Evolutionary conservation across 2,888 invertebrate species (phyloP), one percentile per base, ranked within the genome.

Genomic region (Drosophila villosipedis): DNA sequence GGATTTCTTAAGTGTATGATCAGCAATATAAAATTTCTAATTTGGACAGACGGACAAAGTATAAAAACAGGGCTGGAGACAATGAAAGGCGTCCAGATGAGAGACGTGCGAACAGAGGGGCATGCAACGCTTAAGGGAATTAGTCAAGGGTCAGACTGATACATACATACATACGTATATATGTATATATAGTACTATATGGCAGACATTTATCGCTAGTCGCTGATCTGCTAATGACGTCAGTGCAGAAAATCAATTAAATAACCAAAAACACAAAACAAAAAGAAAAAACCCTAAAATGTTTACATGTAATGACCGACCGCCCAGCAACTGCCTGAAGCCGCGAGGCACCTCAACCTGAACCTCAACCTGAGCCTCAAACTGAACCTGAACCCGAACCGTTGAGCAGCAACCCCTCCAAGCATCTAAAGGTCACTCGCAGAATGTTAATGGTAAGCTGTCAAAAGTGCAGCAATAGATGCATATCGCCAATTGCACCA

Each of bases 181-280:
- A 39, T 25, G 1, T 19, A 19, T 47, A 25, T 25, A 54, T 37
- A 28, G 25, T 39, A n/a, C 22, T 35, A 39, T 53, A 53, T 53
- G 10, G 12, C 4, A 30, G 30, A 35, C 73, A 78, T 35, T 71
- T 84, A 84, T 87, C 87, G 61, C 28, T 6, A 14, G 7, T 35
- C 39, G 31, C 35, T 37, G 58, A 76, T 84, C 76, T 54, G 71
- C 72, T 88, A 84, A 84, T 80, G 85, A 88, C 69, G 59, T 61
- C 25, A 68, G 70, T 66, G 77, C 77, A 78, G 78, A 89, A 85
- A 85, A 85, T 85, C 89, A 85, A 85, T 85, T 85, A 85, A 87
- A 84, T 74, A 84, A 63, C 60, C 60, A 55, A 64, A 52, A 30
- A 30, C 9, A 4, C 37, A 30, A 58, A 39, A 30, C 28, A 28